Conservation (phyloP, 2,888 invertebrate genomes). For the Pachymerium ferrugineum region DNA sequence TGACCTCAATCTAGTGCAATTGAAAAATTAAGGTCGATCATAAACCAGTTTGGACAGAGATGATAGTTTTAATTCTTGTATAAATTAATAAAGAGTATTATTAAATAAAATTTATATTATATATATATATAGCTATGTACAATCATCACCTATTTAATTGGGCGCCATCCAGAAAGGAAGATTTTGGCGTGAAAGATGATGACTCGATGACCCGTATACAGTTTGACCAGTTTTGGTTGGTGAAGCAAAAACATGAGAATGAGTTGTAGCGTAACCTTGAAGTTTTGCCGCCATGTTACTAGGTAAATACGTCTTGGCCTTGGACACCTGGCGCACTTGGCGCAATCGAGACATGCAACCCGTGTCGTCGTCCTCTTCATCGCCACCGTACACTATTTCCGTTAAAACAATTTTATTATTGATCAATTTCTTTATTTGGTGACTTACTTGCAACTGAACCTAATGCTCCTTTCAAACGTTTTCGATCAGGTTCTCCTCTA, state of each 20-base stretch:
- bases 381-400: conserved; percentile 18
- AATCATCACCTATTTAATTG: background rate
- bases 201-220: conserved; percentile 9
- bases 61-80: background rate
- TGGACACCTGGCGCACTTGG: background rate
- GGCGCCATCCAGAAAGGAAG: conserved; percentile 30
- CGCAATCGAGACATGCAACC: background rate
- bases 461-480: conserved; percentile 28
- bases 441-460: conserved; percentile 27
- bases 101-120: too few relatives aligned
- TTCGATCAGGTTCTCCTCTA: conserved; percentile 27
- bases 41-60: background rate
- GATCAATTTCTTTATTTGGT: background rate
- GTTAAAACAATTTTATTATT: background rate
- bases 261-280: background rate
- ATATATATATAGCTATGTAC: too few relatives aligned
- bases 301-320: background rate
- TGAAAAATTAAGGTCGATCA: background rate
- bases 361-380: conserved; percentile 16
- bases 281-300: background rate
- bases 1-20: background rate
- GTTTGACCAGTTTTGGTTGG: background rate
- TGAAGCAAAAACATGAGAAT: background rate
- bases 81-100: background rate
- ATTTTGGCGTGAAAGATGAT: conserved; percentile 4